Evolutionary conservation across 2,888 invertebrate species (phyloP).

Genomic region (Noctua janthina): DNA sequence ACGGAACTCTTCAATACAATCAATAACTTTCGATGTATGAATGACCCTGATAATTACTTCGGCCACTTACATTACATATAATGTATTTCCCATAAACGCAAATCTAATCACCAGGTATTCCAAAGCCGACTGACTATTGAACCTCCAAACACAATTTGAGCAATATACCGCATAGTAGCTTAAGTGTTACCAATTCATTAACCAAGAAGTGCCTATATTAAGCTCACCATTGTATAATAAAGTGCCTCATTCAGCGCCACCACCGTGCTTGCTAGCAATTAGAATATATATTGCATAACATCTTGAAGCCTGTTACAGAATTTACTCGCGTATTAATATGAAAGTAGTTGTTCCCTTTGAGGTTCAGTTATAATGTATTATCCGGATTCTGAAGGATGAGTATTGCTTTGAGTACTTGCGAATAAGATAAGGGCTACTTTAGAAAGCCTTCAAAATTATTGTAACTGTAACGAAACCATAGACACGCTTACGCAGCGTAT

Average conservation of each 20-base stretch:
- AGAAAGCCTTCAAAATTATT: neutral
- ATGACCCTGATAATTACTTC: neutral
- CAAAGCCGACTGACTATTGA: conserved; percentile 5
- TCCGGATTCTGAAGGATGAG: neutral
- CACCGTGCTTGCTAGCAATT: conserved; percentile 54
- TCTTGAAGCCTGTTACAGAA: conserved; percentile 40
- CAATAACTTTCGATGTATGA: neutral
- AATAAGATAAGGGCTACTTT: neutral
- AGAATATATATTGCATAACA: conserved; percentile 59
- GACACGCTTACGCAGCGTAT: neutral
- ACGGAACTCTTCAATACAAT: neutral
- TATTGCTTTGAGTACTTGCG: neutral
- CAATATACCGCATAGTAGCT: conserved; percentile 26
- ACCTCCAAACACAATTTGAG: conserved; percentile 33
- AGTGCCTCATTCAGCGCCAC: conserved; percentile 51
- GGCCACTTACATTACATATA: neutral
- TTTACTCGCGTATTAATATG: conserved; percentile 38
- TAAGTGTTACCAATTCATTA: conserved; percentile 58
- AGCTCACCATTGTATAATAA: conserved; percentile 55
- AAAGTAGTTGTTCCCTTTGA: conserved; percentile 30
- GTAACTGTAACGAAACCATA: neutral
- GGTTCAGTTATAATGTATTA: conserved; percentile 11
- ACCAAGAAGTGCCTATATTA: conserved; percentile 52
- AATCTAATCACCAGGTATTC: neutral
- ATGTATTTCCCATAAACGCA: neutral